A percentile compares a stretch with the other conserved stretches of the same genome.
Conservation (phyloP, 2,113 vertebrate genomes). For the Grus americana region DNA sequence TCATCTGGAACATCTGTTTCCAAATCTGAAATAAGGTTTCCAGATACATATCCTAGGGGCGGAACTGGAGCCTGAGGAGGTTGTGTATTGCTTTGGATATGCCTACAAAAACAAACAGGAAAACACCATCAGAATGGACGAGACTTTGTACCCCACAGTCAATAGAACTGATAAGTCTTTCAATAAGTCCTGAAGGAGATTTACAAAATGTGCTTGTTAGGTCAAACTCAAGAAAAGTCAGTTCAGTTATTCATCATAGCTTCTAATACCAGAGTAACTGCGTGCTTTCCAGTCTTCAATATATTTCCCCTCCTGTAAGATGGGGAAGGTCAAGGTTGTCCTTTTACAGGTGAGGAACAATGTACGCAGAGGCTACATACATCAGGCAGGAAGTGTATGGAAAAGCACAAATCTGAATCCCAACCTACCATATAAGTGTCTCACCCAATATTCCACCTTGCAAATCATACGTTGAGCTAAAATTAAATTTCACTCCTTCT, state of each 20-base stretch:
- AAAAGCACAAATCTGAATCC: not conserved
- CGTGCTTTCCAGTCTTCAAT: not conserved
- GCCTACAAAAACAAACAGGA: slow-evolving; percentile 78
- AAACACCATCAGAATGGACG: not conserved
- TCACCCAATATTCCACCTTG: not conserved
- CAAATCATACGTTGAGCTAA: not conserved
- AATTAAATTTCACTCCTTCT: not conserved
- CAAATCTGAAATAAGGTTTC: slow-evolving; percentile 95
- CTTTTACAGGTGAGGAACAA: not conserved
- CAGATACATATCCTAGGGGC: slow-evolving; percentile 94
- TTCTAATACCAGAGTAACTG: not conserved
- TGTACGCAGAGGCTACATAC: not conserved
- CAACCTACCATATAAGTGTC: not conserved
- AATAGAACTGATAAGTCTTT: not conserved
- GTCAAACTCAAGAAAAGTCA: not conserved
- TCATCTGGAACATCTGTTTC: slow-evolving; percentile 95
- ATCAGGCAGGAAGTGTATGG: not conserved
- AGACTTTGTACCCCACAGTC: not conserved
- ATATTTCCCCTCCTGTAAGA: not conserved
- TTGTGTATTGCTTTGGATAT: slow-evolving; percentile 91
- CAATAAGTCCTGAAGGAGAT: not conserved
- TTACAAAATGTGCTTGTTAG: not conserved
- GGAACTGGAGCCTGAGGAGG: slow-evolving; percentile 94
- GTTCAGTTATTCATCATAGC: not conserved
- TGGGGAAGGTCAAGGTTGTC: not conserved